Conservation (phyloP, 2,113 vertebrate species). For the Petrocephalus zakoni region DNA sequence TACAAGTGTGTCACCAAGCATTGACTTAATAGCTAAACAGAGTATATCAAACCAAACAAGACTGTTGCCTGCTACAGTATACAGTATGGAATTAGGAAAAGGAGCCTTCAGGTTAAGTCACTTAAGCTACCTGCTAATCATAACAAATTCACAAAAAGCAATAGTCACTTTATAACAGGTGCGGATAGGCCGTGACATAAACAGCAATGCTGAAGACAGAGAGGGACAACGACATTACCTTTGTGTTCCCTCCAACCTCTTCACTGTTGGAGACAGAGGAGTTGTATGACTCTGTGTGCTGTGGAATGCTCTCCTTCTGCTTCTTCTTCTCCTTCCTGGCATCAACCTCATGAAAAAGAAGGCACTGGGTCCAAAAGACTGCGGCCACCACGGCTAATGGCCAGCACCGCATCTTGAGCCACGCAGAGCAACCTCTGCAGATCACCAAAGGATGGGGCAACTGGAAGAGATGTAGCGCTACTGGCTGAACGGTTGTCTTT, state of each 20-base stretch:
- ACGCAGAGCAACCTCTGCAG: not conserved
- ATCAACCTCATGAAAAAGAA: slow-evolving; percentile 52
- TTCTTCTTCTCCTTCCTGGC: slow-evolving; percentile 73
- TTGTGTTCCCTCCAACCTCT: slow-evolving; percentile 61
- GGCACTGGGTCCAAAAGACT: slow-evolving; percentile 74
- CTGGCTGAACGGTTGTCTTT: not conserved
- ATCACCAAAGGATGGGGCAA: not conserved
- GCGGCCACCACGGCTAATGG: slow-evolving; percentile 59
- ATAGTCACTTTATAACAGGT: not conserved
- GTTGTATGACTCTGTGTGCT: slow-evolving; percentile 69
- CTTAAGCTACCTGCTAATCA: not conserved
- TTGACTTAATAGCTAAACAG: not conserved
- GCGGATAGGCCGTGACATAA: not conserved
- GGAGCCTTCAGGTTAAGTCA: not conserved
- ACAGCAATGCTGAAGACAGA: not conserved
- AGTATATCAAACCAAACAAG: not conserved
- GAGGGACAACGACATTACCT: slow-evolving; percentile 57
- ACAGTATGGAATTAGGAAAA: not conserved
- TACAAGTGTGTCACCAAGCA: not conserved
- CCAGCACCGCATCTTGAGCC: slow-evolving; percentile 68
- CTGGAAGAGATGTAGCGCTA: not conserved
- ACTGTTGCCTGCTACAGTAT: not conserved
- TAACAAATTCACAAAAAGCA: not conserved
- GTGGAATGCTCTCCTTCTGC: slow-evolving; percentile 61
- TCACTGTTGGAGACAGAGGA: slow-evolving; percentile 73